A percentile compares a stretch with the other conserved stretches of the same genome.
Evolutionary conservation across 2,113 vertebrate genomes (phyloP).

Genomic region (Oenanthe melanoleuca): DNA sequence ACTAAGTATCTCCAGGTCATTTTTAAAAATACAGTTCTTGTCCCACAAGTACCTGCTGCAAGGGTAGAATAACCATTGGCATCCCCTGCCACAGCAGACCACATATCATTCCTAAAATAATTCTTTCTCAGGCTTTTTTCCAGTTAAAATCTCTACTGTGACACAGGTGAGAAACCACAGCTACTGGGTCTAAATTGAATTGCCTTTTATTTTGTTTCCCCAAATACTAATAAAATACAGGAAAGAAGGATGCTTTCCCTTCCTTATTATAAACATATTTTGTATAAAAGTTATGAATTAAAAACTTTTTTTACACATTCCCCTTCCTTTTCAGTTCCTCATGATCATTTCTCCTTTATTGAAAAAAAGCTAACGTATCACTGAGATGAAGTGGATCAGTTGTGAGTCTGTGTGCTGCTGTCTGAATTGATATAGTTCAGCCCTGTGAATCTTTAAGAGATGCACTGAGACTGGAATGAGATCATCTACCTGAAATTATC

Average conservation of each 20-base stretch:
- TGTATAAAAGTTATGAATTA: not conserved
- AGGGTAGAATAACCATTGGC: not conserved
- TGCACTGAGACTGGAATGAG: not conserved
- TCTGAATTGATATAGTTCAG: not conserved
- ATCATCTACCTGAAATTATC: conserved; percentile 9
- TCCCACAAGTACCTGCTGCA: not conserved
- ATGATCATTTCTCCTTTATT: not conserved
- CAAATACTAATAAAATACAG: not conserved
- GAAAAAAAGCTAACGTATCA: not conserved
- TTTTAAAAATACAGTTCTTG: not conserved
- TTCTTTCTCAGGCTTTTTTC: not conserved
- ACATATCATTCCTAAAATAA: conserved; percentile 15
- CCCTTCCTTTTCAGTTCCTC: not conserved
- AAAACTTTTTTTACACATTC: not conserved
- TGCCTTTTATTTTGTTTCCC: not conserved
- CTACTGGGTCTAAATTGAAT: not conserved
- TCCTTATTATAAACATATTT: not conserved
- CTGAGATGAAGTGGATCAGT: not conserved
- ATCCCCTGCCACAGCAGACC: not conserved
- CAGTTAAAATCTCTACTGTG: conserved; percentile 1
- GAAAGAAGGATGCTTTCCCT: not conserved
- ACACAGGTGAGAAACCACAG: not conserved
- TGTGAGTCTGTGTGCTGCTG: not conserved
- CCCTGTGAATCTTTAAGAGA: not conserved
- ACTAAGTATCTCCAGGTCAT: not conserved